Evolutionary conservation across 2,797 vertebrate species (phyloP), one percentile per base, ranked within the genome.

Genomic region (Salmo trutta): DNA sequence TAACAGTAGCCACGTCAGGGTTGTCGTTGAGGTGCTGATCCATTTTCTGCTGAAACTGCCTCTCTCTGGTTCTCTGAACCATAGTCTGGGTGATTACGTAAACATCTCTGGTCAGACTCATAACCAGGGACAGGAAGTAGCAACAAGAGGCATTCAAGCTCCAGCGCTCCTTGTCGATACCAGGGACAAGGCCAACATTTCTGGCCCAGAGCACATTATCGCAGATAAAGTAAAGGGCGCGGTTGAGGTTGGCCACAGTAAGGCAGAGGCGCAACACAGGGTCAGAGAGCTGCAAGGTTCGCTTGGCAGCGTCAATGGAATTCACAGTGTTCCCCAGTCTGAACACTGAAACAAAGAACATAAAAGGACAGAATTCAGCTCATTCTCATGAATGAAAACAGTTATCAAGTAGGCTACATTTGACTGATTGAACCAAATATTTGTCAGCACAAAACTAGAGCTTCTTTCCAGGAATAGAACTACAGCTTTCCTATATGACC

Each of bases 281-380:
- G 75, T 97, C 94, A 0, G 95, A 84, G 83, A 97, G 90, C 3
- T 78, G 89, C 31, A 95, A 41, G 52, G 93, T 92, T 81, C 91
- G 93, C 85, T 91, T 93, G 53, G 96, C 95, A 16, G 96, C 95
- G 80, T 96, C 93, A 36, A 99, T 78, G 52, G 97, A 95, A 1
- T 95, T 96, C 19, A 97, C 83, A 71, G 93, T 85, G 54, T 97
- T 99, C 75, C 98, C 98, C 65, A 99, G 94, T 52, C 97, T 93
- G 89, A 99, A 93, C 93, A 98, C 98, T 99, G 94, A 89, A 93
- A 94, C 86, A 89, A 52, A 75, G 21, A 64, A n/a, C 33, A 3
- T 5, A 47, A 74, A 87, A 53, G 84, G 70, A 64, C 54, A 75
- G 19, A 66, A 21, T 41, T 4, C 5, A 41, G 56, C 31, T 73